Conservation (phyloP, 2,113 vertebrate genomes). For the Ploceus nigricollis region DNA sequence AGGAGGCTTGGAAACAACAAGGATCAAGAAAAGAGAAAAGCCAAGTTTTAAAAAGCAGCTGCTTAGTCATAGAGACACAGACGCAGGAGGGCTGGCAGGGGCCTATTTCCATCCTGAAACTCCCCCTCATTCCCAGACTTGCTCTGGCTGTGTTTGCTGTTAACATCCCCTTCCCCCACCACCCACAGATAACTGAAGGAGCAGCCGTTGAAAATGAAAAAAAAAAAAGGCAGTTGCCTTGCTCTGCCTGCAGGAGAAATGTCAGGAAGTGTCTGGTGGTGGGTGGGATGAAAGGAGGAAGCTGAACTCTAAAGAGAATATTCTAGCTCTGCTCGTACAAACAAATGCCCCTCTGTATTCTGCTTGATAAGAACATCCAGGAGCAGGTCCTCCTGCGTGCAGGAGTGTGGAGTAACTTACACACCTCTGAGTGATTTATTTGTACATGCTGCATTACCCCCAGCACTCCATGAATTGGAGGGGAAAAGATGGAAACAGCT, state of each 20-base stretch:
- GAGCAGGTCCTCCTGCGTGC: neutral
- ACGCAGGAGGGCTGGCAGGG: conserved; percentile 8
- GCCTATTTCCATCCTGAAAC: conserved; percentile 45
- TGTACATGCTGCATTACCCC: neutral
- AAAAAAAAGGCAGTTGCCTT: conserved; percentile 19
- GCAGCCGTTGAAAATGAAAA: neutral
- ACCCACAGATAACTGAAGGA: conserved; percentile 33
- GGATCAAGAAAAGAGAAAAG: neutral
- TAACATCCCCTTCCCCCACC: conserved; percentile 50
- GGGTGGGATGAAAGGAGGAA: conserved; percentile 66
- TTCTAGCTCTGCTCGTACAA: conserved; percentile 2
- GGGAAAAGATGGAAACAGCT: neutral
- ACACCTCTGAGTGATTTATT: neutral
- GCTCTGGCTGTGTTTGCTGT: conserved; percentile 25
- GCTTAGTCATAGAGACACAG: neutral
- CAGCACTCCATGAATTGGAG: neutral
- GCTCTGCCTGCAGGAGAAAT: conserved; percentile 52
- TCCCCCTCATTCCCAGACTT: conserved; percentile 43
- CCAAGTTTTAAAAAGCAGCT: neutral
- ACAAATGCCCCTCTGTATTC: conserved; percentile 33
- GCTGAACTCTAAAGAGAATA: conserved; percentile 45
- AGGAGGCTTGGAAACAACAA: neutral
- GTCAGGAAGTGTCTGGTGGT: conserved; percentile 54
- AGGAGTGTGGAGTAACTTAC: neutral
- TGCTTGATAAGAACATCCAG: conserved; percentile 2